Base-by-base conservation (phyloP, 2,888 invertebrate species). In the Octodonta nipae region DNA sequence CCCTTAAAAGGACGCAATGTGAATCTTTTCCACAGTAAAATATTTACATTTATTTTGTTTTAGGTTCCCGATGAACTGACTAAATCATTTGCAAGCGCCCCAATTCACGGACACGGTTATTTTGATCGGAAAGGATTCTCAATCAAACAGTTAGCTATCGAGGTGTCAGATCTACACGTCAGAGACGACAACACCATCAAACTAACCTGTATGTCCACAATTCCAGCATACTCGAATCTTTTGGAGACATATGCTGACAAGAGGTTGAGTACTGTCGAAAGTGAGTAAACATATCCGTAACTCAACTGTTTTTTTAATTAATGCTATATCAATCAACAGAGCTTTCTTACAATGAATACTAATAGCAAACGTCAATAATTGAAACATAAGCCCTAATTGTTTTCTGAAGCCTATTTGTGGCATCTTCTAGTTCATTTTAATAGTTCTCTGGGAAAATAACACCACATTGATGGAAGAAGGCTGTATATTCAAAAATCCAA, bases 131-230 rank as follows among this genome's bases (percentile, higher is more conserved):
- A 45, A 40, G 61, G 68, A 3, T 65, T 68, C 5, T 70, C 75
- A 30, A 77, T 75, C 26, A 77, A 79, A 46, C 78, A 80, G 39
- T 63, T 84, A 27, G 77, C 75, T 58, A 74, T 84, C 39, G 75
- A 80, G 34, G 74, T 84, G 44, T 75, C 78, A 2, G 77, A 78
- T 45, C 64, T 80, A 26, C 75, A 78, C 45, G 72, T 74, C 16
- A 77, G 77, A 3, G 73, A 71, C 15, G 78, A 79, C 46, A 79
- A 79, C 1, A 66, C 71, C 34, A 64, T 83, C 41, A 74, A 78
- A 52, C 69, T 84, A 36, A 80, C 78, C 16, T 84, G 84, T 52
- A 70, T 79, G 38, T 72, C 83, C 22, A 82, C 84, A 30, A 84
- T 84, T 46, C 84, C 84, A 1, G 75, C 77, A 36, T 78, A 78